Evolutionary conservation across 1,140 invertebrate species (phyloP), one percentile per base, ranked within the genome.

Genomic region (Probaryconus sp.): DNA sequence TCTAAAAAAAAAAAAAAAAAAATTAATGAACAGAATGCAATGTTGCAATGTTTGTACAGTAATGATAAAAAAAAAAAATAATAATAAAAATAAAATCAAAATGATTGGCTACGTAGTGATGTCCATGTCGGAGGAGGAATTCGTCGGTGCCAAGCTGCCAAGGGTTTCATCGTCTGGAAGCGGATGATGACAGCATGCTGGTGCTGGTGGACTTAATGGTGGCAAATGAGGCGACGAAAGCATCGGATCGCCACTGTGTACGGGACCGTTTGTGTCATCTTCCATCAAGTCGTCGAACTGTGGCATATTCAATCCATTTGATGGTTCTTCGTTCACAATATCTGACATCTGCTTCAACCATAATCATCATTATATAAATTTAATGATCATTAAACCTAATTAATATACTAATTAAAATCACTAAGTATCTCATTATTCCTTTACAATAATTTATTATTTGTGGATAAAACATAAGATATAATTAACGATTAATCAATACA

Each of bases 271-370:
- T 9, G 92, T 91, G 77, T 95, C 94, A 76, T 95, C 94, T 73
- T 94, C 93, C 93, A 95, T 94, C 47, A 94, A 88, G 84, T 95
- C 93, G 72, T 94, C 93, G 61, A 94, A 91, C 63, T 93, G 92
- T 60, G 92, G 90, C 64, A 93, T 89, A 76, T 90, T 92, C 43
- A 94, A 84, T 11, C 87, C 87, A 18, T 90, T 68, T 5, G 90
- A 67, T 13, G 85, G 75, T 10, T 87, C 90, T 11, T 89, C 89
- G 5, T 85, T 81, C 20, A 90, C 86, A 9, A 90, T 83, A 47
- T 91, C 90, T 14, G 90, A 89, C 79, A 91, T 89, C 89, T 90
- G 77, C 24, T 63, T 73, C 43, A 75, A 56, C n/a, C n/a, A n/a
- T n/a, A n/a, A n/a, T n/a, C n/a, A 65, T 45, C 43, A 28, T 40